Evolutionary conservation across 2,113 vertebrate genomes (phyloP).

Genomic region (Serilophus lunatus): DNA sequence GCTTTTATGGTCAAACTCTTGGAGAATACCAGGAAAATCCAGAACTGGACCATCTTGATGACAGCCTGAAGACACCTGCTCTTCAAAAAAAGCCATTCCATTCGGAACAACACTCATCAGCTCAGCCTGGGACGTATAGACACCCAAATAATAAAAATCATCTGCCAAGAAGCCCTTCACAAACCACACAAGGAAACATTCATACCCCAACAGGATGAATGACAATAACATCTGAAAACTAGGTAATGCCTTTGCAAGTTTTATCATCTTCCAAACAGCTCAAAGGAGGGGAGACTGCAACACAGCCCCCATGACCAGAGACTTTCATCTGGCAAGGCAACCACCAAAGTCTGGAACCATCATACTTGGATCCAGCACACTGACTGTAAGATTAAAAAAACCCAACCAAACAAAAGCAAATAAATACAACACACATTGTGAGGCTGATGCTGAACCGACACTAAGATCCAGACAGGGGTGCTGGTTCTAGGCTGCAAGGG

Average conservation of each 20-base stretch:
- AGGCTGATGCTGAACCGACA: neutral
- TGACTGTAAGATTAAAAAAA: neutral
- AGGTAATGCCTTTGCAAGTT: neutral
- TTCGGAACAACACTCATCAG: neutral
- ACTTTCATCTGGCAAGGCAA: neutral
- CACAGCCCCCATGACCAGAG: neutral
- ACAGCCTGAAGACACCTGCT: neutral
- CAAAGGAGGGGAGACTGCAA: neutral
- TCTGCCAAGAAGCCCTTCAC: neutral
- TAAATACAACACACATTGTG: neutral
- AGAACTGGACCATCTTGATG: neutral
- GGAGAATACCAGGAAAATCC: neutral
- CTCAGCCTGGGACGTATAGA: neutral
- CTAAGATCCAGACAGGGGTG: neutral
- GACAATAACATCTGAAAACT: neutral
- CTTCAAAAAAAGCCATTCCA: neutral
- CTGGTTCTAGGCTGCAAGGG: neutral
- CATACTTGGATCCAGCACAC: neutral
- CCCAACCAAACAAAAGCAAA: neutral
- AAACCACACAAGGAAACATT: neutral
- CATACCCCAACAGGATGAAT: neutral
- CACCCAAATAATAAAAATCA: neutral
- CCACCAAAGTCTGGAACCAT: neutral
- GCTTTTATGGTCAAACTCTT: neutral
- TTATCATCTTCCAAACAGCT: neutral